These are phyloP conservation scores for Calliopsis andreniformis DNA, from an alignment of 1,140 invertebrate species.

Conservation along the genomic window DNA sequence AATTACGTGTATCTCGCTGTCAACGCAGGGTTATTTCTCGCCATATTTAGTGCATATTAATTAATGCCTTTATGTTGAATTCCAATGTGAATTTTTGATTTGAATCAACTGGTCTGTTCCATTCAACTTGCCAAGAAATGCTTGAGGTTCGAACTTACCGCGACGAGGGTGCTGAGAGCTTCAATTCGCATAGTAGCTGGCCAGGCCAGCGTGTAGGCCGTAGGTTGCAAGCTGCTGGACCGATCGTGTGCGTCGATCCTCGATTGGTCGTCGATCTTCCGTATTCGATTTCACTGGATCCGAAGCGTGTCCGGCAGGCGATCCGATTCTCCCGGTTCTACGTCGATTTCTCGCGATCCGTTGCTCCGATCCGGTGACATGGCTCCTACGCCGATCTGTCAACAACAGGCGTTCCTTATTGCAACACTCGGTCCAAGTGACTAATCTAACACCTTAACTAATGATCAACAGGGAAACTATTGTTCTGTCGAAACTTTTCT, in stretches of 20 bases:
- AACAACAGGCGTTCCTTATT: conserved; percentile 23
- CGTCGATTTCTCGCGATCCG: conserved; percentile 67
- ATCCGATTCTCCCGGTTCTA: conserved; percentile 69
- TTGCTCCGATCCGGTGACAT: conserved; percentile 69
- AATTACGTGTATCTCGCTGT: too few relatives aligned
- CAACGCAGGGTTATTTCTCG: too few relatives aligned
- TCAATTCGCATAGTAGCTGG: conserved; percentile 82
- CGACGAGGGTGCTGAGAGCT: conserved; percentile 79
- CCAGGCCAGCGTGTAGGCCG: conserved; percentile 80
- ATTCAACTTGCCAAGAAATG: too few relatives aligned
- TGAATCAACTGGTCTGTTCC: too few relatives aligned
- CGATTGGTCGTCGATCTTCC: conserved; percentile 50
- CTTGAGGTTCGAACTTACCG: conserved; percentile 73
- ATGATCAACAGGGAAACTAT: not conserved
- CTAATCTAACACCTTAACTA: not conserved
- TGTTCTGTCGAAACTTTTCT: not conserved
- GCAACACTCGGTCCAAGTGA: not conserved
- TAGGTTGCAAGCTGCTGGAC: conserved; percentile 72
- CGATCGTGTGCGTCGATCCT: conserved; percentile 73
- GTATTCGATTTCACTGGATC: conserved; percentile 39
- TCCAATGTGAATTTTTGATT: too few relatives aligned
- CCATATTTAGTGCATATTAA: too few relatives aligned
- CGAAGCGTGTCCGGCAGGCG: conserved; percentile 50
- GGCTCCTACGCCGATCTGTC: conserved; percentile 55
- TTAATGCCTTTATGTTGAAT: too few relatives aligned